Evolutionary conservation across 2,113 vertebrate genomes (phyloP), one percentile per base, ranked within the genome.

Genomic region (Cariama cristata): DNA sequence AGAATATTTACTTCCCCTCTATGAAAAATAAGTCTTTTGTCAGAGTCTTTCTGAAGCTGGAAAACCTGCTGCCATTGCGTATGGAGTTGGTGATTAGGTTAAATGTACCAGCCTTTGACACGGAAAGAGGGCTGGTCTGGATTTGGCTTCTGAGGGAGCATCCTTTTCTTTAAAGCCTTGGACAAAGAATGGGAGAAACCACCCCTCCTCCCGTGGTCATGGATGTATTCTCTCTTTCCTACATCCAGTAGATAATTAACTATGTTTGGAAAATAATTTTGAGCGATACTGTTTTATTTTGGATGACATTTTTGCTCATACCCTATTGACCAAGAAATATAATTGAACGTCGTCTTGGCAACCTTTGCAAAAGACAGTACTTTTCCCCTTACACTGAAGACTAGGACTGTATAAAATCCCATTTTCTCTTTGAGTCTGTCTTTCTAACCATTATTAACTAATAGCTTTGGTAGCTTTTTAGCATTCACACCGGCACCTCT

Each of bases 141-240:
- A 19, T 42, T 19, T 56, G 40, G 40, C 23, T 63, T 58, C 44
- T 35, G 52, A 23, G 35, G 35, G 11, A 59, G 21, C 26, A 67
- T 47, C 44, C 10, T n/a, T 55, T 40, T 8, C 30, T 28, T 82
- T 67, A 17, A 66, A 79, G 12, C 35, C 11, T 62, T 19, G 9
- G 35, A 12, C 12, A 49, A 72, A 53, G 47, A 62, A n/a, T 6
- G 12, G 45, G 14, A 66, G 21, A 71, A 80, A 10, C 8, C 76
- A 13, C 4, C 7, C 17, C 17, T 42, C 35, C 11, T n/a, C 9
- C 9, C 3, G 0, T 19, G 13, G 15, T 14, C 67, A 17, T 1
- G 3, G 44, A 12, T 4, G 9, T 2, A 3, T 63, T 82, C 18
- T 69, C 4, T 64, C 28, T 55, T 60, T 33, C 26, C 33, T 17